These are phyloP conservation scores for Chaetogeoica ovagalla DNA, from an alignment of 2,888 invertebrate genomes.

Conservation along the genomic window DNA sequence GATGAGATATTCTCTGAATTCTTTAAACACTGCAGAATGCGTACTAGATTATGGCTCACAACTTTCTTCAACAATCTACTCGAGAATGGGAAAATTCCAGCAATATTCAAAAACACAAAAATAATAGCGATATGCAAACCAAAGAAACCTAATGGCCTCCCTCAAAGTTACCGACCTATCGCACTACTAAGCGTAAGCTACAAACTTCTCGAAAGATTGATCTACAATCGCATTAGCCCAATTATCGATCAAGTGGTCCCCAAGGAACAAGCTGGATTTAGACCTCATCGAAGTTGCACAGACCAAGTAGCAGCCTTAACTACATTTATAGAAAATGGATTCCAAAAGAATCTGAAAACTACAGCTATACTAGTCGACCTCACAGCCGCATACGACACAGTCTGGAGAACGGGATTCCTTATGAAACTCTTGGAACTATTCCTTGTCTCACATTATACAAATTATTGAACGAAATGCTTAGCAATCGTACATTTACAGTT, in stretches of 20 bases:
- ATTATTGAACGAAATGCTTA: slow-evolving; percentile 3
- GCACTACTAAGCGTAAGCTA: background rate
- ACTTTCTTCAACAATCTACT: background rate
- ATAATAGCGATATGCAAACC: slow-evolving; percentile 1
- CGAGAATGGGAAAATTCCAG: background rate
- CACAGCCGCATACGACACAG: too few relatives aligned
- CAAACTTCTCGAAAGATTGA: background rate
- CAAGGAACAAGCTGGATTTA: background rate
- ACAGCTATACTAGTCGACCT: too few relatives aligned
- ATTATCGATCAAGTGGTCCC: slow-evolving; percentile 3
- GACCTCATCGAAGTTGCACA: background rate
- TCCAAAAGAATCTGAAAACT: too few relatives aligned
- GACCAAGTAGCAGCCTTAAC: slow-evolving; percentile 5
- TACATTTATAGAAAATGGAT: too few relatives aligned
- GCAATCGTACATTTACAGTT: background rate
- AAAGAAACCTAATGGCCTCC: background rate
- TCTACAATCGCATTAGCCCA: background rate
- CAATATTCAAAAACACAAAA: too few relatives aligned
- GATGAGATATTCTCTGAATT: too few relatives aligned
- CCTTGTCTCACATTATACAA: slow-evolving; percentile 1
- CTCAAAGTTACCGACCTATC: too few relatives aligned
- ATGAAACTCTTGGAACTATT: slow-evolving; percentile 9
- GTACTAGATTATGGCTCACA: too few relatives aligned
- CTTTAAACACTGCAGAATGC: too few relatives aligned
- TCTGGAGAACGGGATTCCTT: background rate